Conservation (phyloP, 1,140 invertebrate genomes). For the Nasonia longicornis region DNA sequence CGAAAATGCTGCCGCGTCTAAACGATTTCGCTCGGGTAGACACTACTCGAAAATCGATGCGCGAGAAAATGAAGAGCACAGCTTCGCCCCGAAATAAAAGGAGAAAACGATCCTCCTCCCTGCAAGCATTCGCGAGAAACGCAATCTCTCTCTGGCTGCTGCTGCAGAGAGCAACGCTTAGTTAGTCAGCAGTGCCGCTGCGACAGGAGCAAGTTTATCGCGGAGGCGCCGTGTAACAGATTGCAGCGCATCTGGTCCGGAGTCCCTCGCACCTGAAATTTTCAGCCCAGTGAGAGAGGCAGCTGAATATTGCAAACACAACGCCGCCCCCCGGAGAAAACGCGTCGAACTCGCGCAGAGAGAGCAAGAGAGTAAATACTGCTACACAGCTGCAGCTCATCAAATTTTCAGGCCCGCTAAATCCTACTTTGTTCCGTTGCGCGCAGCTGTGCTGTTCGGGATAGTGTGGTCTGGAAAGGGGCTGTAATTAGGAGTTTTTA, state of each 20-base stretch:
- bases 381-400: neutral
- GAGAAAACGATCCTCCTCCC: neutral
- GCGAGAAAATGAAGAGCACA: no score
- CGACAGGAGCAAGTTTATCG: conserved; percentile 2
- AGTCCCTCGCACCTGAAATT: neutral
- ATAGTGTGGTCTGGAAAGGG: neutral
- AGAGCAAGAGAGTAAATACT: neutral
- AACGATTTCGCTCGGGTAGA: neutral
- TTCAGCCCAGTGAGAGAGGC: neutral
- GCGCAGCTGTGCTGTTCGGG: neutral
- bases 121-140: neutral
- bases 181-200: neutral
- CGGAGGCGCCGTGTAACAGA: neutral
- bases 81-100: neutral
- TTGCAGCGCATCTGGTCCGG: conserved; percentile 19
- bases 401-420: conserved; percentile 12
- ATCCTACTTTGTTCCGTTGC: conserved; percentile 23
- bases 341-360: conserved; percentile 8
- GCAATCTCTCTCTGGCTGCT: neutral
- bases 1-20: no score
- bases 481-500: conserved; percentile 29
- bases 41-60: no score
- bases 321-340: neutral
- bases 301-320: neutral
- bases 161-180: neutral